Evolutionary conservation across 2,888 invertebrate species (phyloP).

Genomic region (Lasioglossum villosulum): DNA sequence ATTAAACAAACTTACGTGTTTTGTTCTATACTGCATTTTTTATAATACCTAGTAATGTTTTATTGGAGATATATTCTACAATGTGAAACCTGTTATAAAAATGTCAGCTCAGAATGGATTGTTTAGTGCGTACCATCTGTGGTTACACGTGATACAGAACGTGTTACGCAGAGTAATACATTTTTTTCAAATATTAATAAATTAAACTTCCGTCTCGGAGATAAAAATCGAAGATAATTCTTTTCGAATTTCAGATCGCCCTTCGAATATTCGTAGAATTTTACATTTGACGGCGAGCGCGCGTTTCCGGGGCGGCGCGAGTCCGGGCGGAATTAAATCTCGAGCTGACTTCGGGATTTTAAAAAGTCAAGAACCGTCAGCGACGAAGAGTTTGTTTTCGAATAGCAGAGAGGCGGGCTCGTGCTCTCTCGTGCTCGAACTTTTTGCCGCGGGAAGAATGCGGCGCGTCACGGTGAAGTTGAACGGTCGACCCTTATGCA

Average conservation of each 20-base stretch:
- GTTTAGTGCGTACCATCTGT: too few relatives aligned
- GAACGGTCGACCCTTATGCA: constrained; percentile 55
- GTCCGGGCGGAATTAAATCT: constrained; percentile 16
- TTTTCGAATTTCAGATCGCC: background rate
- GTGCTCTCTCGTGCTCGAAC: constrained; percentile 30
- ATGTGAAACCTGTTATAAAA: too few relatives aligned
- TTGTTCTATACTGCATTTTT: too few relatives aligned
- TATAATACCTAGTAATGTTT: too few relatives aligned
- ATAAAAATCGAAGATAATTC: background rate
- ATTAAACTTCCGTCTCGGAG: background rate
- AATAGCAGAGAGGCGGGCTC: background rate
- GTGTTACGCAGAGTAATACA: too few relatives aligned
- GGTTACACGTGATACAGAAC: too few relatives aligned
- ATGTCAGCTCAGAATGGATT: too few relatives aligned
- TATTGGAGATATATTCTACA: too few relatives aligned
- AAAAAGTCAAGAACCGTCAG: constrained; percentile 9
- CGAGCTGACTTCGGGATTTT: constrained; percentile 11
- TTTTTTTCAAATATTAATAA: too few relatives aligned
- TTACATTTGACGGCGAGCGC: background rate
- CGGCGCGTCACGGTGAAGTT: constrained; percentile 39
- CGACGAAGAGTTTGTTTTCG: constrained; percentile 54
- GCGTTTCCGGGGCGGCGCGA: background rate
- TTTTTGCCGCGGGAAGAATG: constrained; percentile 25
- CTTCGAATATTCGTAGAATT: background rate
- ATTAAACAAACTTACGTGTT: too few relatives aligned